Base-by-base conservation (phyloP, 2,888 invertebrate species). In the Drosophila eohydei region DNA sequence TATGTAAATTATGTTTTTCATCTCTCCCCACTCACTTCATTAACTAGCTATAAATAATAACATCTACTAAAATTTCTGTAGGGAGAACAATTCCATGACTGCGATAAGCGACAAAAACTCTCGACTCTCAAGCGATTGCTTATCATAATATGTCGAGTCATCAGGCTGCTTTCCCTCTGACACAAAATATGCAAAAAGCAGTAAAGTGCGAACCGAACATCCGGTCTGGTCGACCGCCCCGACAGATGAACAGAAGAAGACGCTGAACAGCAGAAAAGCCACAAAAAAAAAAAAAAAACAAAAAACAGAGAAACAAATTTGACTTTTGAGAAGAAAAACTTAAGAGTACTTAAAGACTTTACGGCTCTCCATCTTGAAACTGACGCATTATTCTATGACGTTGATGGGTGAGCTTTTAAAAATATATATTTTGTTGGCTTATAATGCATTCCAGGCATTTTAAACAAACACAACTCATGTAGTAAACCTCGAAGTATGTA, bases 161-260 rank as follows among this genome's bases (percentile, higher is more conserved):
- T 66, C 66, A 44, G 54, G 43, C 34, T 50, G 14, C 70, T 58
- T 30, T 46, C 28, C 26, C 58, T 40, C 48, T 34, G 21, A 21
- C 65, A 36, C 48, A 64, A 12, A 64, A 52, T 48, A 48, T 58
- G 52, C 16, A 41, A 36, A 11, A 14, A 48, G 50, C 77, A 77
- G 78, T 69, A 38, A 57, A 73, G 61, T 77, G 56, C 65, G 58
- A 77, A 51, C 46, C 38, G 16, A 57, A 60, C 73, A 68, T 77
- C 65, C 65, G 73, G 62, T 32, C 30, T 38, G 61, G 59, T 77
- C 67, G 71, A 48, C 46, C 52, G 38, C n/a, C 36, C 7, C 32
- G 28, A 4, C 38, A 28, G 9, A 21, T 14, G 30, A 14, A 40
- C 51, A 28, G 51, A 44, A 51, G 44, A 34, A 55, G 57, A 14